phyloP scores from a whole-genome alignment of 2,888 invertebrate genomes.

The Mythimna albipuncta region DNA sequence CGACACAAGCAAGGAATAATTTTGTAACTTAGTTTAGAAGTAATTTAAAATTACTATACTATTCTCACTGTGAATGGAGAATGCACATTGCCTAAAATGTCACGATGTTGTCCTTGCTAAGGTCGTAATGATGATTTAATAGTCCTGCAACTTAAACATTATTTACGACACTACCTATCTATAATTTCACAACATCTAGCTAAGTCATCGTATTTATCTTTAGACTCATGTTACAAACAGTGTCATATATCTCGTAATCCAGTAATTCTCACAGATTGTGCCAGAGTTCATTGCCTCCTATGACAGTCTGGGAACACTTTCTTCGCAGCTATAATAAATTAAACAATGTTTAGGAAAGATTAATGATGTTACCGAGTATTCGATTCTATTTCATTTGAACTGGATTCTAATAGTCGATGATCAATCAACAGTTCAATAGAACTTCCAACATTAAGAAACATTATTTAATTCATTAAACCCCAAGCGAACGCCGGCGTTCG shows the following conservation, averaged over 20 bases:
- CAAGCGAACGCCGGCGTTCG: too few relatives aligned
- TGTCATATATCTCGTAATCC: conserved; percentile 42
- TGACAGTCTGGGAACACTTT: conserved; percentile 64
- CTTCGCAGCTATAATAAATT: conserved; percentile 62
- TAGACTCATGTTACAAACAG: conserved; percentile 45
- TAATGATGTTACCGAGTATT: conserved; percentile 74
- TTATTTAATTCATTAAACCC: too few relatives aligned
- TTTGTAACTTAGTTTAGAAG: too few relatives aligned
- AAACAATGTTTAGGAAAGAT: conserved; percentile 75
- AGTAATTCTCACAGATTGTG: conserved; percentile 48
- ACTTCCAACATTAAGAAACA: conserved; percentile 57
- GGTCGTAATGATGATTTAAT: not conserved
- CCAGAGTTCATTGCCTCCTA: conserved; percentile 41
- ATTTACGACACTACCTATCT: not conserved
- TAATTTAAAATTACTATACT: too few relatives aligned
- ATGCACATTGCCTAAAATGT: too few relatives aligned
- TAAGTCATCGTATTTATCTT: conserved; percentile 24
- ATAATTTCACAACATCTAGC: conserved; percentile 29
- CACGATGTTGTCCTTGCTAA: too few relatives aligned
- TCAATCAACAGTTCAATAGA: conserved; percentile 75
- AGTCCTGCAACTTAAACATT: not conserved
- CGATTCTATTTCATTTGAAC: conserved; percentile 73
- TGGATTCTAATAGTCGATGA: conserved; percentile 74
- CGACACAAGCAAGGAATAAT: too few relatives aligned
- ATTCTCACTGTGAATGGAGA: too few relatives aligned